Evolutionary conservation across 1,140 invertebrate genomes (phyloP).

Genomic region (Zaprionus gabonicus): DNA sequence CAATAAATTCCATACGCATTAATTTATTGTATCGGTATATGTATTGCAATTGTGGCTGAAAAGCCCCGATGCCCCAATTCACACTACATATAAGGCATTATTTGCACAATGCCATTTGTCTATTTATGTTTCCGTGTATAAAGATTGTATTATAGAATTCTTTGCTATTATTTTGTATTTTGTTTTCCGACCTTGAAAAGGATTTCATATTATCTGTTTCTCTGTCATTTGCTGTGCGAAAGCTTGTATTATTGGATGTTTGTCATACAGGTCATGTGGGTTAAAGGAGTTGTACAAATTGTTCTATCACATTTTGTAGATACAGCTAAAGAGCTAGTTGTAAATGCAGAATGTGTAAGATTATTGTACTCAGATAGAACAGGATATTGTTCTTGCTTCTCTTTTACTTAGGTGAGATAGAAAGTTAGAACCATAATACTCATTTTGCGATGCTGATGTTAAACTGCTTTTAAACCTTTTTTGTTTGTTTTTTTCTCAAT

Average conservation of each 20-base stretch:
- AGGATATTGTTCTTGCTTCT: too few relatives aligned
- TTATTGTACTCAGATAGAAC: slow-evolving; percentile 37
- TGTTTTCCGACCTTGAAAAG: not conserved
- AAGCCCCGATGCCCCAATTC: not conserved
- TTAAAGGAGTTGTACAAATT: slow-evolving; percentile 40
- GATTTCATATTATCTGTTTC: not conserved
- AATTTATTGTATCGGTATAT: slow-evolving; percentile 71
- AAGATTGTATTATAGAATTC: not conserved
- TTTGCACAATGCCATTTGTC: not conserved
- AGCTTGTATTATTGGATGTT: not conserved
- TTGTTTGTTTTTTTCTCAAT: too few relatives aligned
- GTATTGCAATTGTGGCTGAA: not conserved
- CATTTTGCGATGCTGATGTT: too few relatives aligned
- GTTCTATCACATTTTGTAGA: slow-evolving; percentile 48
- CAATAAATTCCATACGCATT: slow-evolving; percentile 77
- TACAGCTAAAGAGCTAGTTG: slow-evolving; percentile 19
- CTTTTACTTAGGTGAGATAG: too few relatives aligned
- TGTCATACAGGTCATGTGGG: not conserved
- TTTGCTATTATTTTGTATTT: not conserved
- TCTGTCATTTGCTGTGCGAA: not conserved
- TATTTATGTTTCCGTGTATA: not conserved
- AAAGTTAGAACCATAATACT: too few relatives aligned
- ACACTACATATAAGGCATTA: slow-evolving; percentile 1
- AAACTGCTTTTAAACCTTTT: too few relatives aligned
- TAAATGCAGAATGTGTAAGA: slow-evolving; percentile 36